A percentile compares a stretch with the other conserved stretches of the same genome.
These are phyloP conservation scores for Antheraea assamensis DNA, from an alignment of 2,888 invertebrate species.

Conservation along the genomic window DNA sequence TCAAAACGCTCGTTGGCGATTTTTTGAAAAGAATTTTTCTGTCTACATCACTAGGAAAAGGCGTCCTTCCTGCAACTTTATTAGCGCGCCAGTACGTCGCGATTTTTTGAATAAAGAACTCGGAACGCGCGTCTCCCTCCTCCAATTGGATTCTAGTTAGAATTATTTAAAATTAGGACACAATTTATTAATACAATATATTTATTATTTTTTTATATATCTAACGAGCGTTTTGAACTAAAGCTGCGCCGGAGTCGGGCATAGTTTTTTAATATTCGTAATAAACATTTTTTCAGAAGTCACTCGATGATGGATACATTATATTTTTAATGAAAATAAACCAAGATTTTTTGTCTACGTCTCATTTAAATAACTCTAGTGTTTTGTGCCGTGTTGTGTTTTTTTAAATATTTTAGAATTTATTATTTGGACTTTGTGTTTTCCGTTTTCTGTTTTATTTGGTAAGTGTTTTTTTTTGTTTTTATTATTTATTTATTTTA, in stretches of 20 bases:
- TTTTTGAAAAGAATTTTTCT: conserved; percentile 74
- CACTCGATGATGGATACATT: conserved; percentile 61
- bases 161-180: conserved; percentile 49
- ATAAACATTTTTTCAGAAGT: conserved; percentile 59
- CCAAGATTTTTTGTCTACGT: conserved; percentile 59
- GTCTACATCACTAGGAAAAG: conserved; percentile 67
- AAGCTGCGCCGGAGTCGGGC: conserved; percentile 53
- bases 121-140: conserved; percentile 49
- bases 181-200: conserved; percentile 39
- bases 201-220: conserved; percentile 31
- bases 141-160: conserved; percentile 64
- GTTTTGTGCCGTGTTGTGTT: conserved; percentile 78
- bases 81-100: conserved; percentile 66
- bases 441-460: conserved; percentile 55
- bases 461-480: conserved; percentile 65
- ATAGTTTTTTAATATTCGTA: conserved; percentile 44
- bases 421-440: conserved; percentile 71
- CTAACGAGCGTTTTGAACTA: conserved; percentile 62
- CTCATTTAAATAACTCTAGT: conserved; percentile 64
- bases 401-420: conserved; percentile 55
- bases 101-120: conserved; percentile 73
- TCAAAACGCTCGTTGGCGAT: conserved; percentile 79
- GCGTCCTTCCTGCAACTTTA: conserved; percentile 64
- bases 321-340: conserved; percentile 46
- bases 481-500: conserved; percentile 31